Base-by-base conservation (phyloP, 2,888 invertebrate genomes). In the Coelinius sp. region DNA sequence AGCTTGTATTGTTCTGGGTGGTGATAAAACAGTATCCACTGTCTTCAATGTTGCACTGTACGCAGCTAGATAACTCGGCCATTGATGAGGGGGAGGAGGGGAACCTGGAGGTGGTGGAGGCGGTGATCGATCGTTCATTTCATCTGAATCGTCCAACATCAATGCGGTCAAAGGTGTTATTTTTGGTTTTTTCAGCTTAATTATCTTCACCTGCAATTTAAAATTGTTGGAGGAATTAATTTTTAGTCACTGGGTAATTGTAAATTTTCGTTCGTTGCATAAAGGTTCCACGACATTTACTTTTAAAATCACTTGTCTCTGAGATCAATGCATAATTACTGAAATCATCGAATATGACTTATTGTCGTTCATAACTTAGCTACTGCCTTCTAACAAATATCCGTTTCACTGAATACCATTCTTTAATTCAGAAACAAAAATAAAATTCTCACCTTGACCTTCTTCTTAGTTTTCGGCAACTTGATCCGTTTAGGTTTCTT, bases 61-160 rank as follows among this genome's bases (percentile, higher is more conserved):
- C 12, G 85, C 81, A 0, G 83, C 82, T 0, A 88, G 79, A 71
- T 87, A 88, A 70, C 81, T 85, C 10, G 90, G 90, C 85, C 90
- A 91, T 20, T 90, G 76, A 78, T 90, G 89, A 0, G 90, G 89
- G 0, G 88, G 88, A 0, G 91, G 91, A 1, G 91, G 91, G 5
- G 91, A 91, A 17, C 91, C 91, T 0, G 91, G 90, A 0, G 91
- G 91, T 1, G 92, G 91, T 0, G 91, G 90, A 0, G 91, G 91
- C 10, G 91, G 91, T 5, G 91, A 90, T 56, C 90, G 86, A 77
- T 89, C 89, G 75, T 91, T 90, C 63, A 89, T 86, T 25, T 90
- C 89, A 44, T 90, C 89, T 20, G 89, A 89, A 65, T 89, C 89
- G 24, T 90, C 89, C 70, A 87, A 83, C 81, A 87, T 84, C 76